Percentiles rank a stretch among this genome's conserved stretches.
phyloP scores from a whole-genome alignment of 2,888 invertebrate species.

The Idaea dimidiata region DNA sequence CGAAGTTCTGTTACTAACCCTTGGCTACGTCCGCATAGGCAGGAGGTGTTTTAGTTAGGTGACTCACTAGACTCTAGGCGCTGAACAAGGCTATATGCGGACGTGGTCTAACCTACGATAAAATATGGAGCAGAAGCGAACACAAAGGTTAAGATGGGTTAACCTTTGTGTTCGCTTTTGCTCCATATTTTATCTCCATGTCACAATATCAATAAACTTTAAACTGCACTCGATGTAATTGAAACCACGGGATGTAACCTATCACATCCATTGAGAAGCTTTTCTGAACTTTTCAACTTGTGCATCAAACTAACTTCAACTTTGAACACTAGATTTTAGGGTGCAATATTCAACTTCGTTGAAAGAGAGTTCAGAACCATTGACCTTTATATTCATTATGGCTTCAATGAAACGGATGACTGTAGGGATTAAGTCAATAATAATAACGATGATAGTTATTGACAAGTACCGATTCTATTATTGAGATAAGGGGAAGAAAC shows the following conservation, averaged over 20 bases:
- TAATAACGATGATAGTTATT: constrained; percentile 34
- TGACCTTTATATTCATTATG: constrained; percentile 52
- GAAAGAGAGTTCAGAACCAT: constrained; percentile 42
- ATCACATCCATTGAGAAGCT: constrained; percentile 66
- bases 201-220: constrained; percentile 53
- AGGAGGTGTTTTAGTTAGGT: no score
- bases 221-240: constrained; percentile 67
- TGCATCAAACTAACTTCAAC: constrained; percentile 28
- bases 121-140: not conserved
- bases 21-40: no score
- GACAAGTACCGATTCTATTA: constrained; percentile 1
- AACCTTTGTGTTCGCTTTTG: not conserved
- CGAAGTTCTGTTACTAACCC: no score
- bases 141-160: no score
- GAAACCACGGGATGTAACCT: constrained; percentile 73
- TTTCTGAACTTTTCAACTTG: constrained; percentile 47
- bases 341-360: constrained; percentile 29
- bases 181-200: not conserved
- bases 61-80: no score
- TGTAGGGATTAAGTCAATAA: constrained; percentile 38
- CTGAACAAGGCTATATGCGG: no score
- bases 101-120: no score
- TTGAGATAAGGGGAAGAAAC: not conserved
- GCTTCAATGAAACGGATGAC: constrained; percentile 40
- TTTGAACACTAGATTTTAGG: constrained; percentile 30